These are phyloP conservation scores for Ditylenchus weischeri DNA, from an alignment of 2,888 invertebrate species.

Conservation along the genomic window DNA sequence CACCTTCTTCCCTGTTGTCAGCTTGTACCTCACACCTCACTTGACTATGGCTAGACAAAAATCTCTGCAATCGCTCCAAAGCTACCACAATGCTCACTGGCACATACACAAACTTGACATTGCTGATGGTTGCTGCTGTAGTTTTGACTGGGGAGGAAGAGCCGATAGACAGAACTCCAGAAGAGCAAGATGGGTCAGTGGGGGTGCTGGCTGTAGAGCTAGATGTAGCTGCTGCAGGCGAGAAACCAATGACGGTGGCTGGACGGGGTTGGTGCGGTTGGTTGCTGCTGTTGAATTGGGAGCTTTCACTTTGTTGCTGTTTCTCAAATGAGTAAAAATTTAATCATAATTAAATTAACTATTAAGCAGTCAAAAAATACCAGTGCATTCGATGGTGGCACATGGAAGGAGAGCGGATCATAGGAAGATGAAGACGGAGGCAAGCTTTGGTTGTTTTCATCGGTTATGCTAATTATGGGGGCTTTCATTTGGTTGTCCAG, in stretches of 20 bases:
- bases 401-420: constrained; percentile 37
- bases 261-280: constrained; percentile 39
- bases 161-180: neutral
- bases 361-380: neutral
- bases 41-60: constrained; percentile 22
- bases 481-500: constrained; percentile 26
- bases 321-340: neutral
- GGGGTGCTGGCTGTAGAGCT: neutral
- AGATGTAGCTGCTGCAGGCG: constrained; percentile 28
- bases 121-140: neutral
- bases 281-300: constrained; percentile 9
- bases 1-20: constrained; percentile 9
- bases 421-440: constrained; percentile 39
- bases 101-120: constrained; percentile 35
- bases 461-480: constrained; percentile 52
- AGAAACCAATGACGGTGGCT: constrained; percentile 51
- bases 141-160: constrained; percentile 2
- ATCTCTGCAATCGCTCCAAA: constrained; percentile 34
- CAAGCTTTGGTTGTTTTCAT: constrained; percentile 50
- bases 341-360: neutral
- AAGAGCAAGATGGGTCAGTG: neutral
- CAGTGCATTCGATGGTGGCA: neutral
- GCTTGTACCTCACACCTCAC: constrained; percentile 31
- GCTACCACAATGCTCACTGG: constrained; percentile 33
- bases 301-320: constrained; percentile 11